Evolutionary conservation across 2,888 invertebrate genomes (phyloP), one percentile per base, ranked within the genome.

Genomic region (Mechanitis messenoides): DNA sequence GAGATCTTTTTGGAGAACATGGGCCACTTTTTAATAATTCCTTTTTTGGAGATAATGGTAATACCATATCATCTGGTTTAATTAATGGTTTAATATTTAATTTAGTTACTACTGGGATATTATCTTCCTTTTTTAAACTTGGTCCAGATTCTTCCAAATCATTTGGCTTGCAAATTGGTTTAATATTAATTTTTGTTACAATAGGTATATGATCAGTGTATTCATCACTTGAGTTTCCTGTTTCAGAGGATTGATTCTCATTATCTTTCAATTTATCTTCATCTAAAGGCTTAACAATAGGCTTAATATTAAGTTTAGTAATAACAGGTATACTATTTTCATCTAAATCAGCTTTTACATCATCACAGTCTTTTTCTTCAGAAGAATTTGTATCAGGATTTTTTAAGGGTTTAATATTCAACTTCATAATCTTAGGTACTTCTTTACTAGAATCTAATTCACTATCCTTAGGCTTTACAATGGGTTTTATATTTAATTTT

Each of bases 181-280:
- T 92, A 65, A 92, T 92, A 66, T 91, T 92, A 56, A 92, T 77
- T 81, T 92, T 92, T 69, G 91, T 90, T 65, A 88, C 83, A 73
- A 87, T 74, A 68, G 89, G 89, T 82, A 89, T 86, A 65, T 84
- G 76, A 71, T 87, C 88, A 66, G 74, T 74, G 75, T 89, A 87
- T 62, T 89, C 89, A 80, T 90, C 88, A 80, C 87, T 88, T 65
- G 89, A 88, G 71, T 81, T 87, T 65, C 85, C 84, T 71, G 87
- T 87, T 78, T 88, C 88, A 68, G 87, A 87, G 66, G 87, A 85
- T 71, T 85, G 85, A 72, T 86, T 88, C 72, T 85, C 88, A 65
- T 83, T 81, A 77, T 87, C 84, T 74, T 86, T 86, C 70, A 75
- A 75, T 62, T 72, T 71, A 72, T 84, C 82, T 69, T 84, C 81